Evolutionary conservation across 2,113 vertebrate genomes (phyloP), one percentile per base, ranked within the genome.

Genomic region (Maccullochella peelii): DNA sequence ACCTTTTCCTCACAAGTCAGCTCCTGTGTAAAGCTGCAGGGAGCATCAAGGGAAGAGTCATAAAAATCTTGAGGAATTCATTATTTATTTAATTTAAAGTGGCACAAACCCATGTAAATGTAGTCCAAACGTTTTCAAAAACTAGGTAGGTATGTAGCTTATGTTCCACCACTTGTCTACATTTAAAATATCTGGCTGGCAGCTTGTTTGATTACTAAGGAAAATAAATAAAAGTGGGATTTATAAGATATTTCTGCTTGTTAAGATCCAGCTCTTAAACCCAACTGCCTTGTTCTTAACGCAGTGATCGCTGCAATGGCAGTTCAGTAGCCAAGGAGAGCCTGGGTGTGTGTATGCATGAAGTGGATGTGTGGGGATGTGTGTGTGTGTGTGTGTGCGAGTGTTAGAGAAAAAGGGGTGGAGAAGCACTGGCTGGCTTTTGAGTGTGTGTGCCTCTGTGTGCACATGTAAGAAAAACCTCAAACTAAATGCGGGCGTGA

Each of bases 291-390:
- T 86, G 90, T 92, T 91, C 81, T 89, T 73, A 36, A 79, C 89
- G 76, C 36, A 44, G 85, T 94, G 93, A 95, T 93, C 94, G 94
- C 86, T 90, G 87, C 90, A 89, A 90, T 85, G 92, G 93, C 90
- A 95, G 92, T 93, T 92, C 76, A 89, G 92, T 92, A 89, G 86
- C 81, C 87, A 94, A 81, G 86, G 89, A 95, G 91, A 83, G 87
- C 70, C 55, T 70, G 89, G 77, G 76, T 70, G 70, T 73, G 88
- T 86, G 84, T 81, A 69, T 71, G 87, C 57, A 79, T 87, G 84
- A 47, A 47, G 87, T 87, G 88, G 63, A 58, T 83, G 77, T 87
- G 82, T 73, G 47, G 4, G n/a, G 65, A 58, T 72, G 36, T 42
- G 68, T 78, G 47, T 84, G 40, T 85, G 81, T 86, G 81, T 80